These are phyloP conservation scores for Solea solea DNA, from an alignment of 2,113 vertebrate species.

Conservation along the genomic window DNA sequence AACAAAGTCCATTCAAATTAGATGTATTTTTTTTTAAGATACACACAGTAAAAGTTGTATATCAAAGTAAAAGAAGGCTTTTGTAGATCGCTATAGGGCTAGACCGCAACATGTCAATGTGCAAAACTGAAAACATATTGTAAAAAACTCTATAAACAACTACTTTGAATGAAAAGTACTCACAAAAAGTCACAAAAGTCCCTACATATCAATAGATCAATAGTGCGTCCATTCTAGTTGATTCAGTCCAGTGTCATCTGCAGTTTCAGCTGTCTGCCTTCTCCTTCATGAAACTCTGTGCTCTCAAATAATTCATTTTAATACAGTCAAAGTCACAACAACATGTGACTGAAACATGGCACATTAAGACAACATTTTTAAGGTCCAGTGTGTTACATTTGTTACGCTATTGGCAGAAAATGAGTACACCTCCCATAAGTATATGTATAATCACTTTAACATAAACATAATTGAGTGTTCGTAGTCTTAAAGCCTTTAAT, in stretches of 20 bases:
- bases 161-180: neutral
- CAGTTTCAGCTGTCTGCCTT: neutral
- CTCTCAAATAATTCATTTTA: neutral
- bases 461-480: too few relatives aligned
- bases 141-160: neutral
- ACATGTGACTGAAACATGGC: too few relatives aligned
- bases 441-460: too few relatives aligned
- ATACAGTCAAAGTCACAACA: neutral
- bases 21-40: neutral
- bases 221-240: neutral
- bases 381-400: too few relatives aligned
- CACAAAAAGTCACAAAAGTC: neutral
- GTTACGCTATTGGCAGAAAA: too few relatives aligned
- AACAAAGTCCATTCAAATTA: conserved; percentile 8
- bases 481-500: too few relatives aligned
- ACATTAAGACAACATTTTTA: too few relatives aligned
- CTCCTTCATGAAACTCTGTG: neutral
- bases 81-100: neutral
- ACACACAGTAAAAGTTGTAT: neutral
- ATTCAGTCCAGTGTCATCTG: neutral
- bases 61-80: neutral
- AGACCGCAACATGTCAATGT: neutral
- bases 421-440: too few relatives aligned
- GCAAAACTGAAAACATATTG: neutral
- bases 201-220: too few relatives aligned